Base-by-base conservation (phyloP, 2,888 invertebrate species). In the Liposcelis brunnea region DNA sequence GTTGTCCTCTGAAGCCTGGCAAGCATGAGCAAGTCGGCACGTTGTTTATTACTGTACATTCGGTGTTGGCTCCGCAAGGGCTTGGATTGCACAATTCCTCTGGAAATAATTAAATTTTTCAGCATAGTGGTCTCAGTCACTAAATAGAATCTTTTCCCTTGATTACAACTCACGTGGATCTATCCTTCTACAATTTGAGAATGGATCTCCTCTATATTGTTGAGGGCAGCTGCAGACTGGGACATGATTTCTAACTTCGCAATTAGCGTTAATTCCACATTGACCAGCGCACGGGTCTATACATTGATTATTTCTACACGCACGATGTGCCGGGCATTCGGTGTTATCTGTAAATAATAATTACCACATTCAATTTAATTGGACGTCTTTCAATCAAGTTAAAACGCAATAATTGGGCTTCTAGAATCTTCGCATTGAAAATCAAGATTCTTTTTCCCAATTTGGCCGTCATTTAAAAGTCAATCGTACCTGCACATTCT, bases 1-100 rank as follows among this genome's bases (percentile, higher is more conserved):
- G 83, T 50, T 81, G 80, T 37, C 86, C 86, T 64, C 65, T 63
- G 64, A 70, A 81, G 55, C 85, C 79, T 34, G 80, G 74, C 42
- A 78, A 62, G 55, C 87, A 89, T 43, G 77, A 77, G 57, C 89
- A 89, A 8, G 80, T 77, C 1, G 85, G 81, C 14, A 80, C 74
- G 52, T 74, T 74, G 58, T 79, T 79, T 36, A 77, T 66, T 8
- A 83, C 81, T 57, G 81, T 79, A 59, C 87, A 87, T 44, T 79
- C 75, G 1, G 86, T 85, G 62, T 87, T 86, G 34, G 58, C 55
- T 6, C 86, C 87, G 53, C 87, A 87, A 0, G 86, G 85, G 49
- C 76, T 81, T 11, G 83, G 85, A 56, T 80, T 78, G 59, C 86
- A 87, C 36, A 80, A 72, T 57, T 84, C 85, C 67, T 82, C 86